A percentile compares a stretch with the other conserved stretches of the same genome.
These are phyloP conservation scores for Calcarius lapponicus DNA, from an alignment of 2,797 vertebrate species.

Conservation along the genomic window DNA sequence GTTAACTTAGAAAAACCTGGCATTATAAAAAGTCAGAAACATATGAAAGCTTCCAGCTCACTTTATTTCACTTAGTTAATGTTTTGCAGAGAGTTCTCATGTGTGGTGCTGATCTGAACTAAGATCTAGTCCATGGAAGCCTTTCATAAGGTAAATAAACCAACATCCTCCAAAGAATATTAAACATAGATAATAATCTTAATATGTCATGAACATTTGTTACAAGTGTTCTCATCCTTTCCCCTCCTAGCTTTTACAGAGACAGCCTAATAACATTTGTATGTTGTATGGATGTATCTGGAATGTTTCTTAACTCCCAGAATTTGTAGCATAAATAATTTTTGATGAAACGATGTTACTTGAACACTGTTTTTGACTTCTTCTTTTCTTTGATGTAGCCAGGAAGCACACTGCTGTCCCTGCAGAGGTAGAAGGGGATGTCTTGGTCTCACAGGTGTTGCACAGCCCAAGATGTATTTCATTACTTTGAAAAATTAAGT, in stretches of 20 bases:
- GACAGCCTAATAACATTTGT: not conserved
- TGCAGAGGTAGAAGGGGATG: not conserved
- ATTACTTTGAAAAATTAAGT: not conserved
- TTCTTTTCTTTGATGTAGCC: not conserved
- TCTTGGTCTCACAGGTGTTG: not conserved
- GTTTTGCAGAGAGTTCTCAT: not conserved
- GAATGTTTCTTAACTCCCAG: not conserved
- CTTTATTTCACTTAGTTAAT: slow-evolving; percentile 36
- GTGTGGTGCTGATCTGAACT: not conserved
- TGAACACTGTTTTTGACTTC: not conserved
- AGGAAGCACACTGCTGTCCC: not conserved
- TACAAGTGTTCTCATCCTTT: not conserved
- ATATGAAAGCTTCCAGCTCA: not conserved
- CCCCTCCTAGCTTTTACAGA: not conserved
- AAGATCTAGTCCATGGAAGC: not conserved
- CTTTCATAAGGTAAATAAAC: not conserved
- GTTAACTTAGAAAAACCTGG: not conserved
- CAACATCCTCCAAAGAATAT: not conserved
- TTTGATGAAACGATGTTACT: not conserved
- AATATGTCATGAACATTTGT: not conserved
- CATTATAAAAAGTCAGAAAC: not conserved
- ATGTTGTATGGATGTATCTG: not conserved
- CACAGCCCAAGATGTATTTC: not conserved
- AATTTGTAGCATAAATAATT: not conserved
- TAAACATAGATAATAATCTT: not conserved